Base-by-base conservation (phyloP, 2,113 vertebrate genomes). In the Cyprinus carpio region DNA sequence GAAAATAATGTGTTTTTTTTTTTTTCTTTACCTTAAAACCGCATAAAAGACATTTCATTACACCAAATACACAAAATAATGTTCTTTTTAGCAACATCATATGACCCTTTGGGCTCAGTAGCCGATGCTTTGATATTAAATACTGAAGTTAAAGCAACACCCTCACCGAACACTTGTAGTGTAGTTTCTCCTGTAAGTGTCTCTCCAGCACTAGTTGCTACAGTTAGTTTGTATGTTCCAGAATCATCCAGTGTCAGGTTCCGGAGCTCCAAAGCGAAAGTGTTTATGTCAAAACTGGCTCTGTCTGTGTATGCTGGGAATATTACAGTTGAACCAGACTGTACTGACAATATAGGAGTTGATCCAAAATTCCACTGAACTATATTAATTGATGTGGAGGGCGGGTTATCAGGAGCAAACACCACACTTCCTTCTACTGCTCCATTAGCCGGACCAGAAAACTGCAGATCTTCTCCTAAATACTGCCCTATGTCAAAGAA, bases 201-300 rank as follows among this genome's bases (percentile, higher is more conserved):
- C 0, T 11, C 3, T 2, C 15, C 0, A 16, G 6, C 0, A 34
- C 0, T 2, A n/a, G 6, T 4, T 8, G 0, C 0, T 15, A 89
- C 12, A 0, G 0, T 6, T 0, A 49, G 12, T 13, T 12, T 0
- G 77, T 92, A 93, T 1, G 1, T 0, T 87, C 91, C 92, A 65
- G 1, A 78, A 65, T 93, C 93, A 49, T 0, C 12, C 2, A 71
- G 11, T 80, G 65, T 0, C 80, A 93, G 84, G 60, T 72, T 74
- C 23, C 82, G 78, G 85, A 93, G 90, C 87, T 88, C 87, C 86
- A 92, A 85, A 87, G 91, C 89, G 49, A 65, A 87, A 85, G 75
- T 89, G 79, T 29, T 74, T 1, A 0, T 11, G 62, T 87, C 81
- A 18, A 89, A 8, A 6, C 5, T 74, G 51, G 13, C 13, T 83